Evolutionary conservation across 1,140 invertebrate species (phyloP), one percentile per base, ranked within the genome.

Genomic region (Pomacea maculata): DNA sequence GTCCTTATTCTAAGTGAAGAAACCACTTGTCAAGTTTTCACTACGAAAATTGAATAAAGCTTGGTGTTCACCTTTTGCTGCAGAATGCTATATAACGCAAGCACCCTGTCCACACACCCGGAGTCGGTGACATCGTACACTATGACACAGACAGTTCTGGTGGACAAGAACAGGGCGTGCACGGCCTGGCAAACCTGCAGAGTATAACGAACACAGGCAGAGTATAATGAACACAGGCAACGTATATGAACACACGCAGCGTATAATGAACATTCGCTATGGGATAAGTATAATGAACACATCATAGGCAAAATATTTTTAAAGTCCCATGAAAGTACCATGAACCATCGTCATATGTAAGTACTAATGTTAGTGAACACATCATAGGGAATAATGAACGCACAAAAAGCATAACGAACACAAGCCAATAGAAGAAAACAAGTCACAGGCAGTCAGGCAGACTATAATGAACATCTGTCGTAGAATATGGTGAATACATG

Each of bases 121-220:
- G n/a, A 54, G 19, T 72, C 68, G 25, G 25, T 73, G 71, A 71
- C 71, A 68, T 79, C 71, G 73, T 61, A 79, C 17, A 73, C 70
- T 19, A 79, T 73, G 68, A 79, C 70, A 29, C 78, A 79, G 9
- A 79, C 14, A 17, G 78, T 73, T 19, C 52, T 52, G 19, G 78
- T 11, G 57, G 78, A 61, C 12, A 79, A 54, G 29, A 71, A 79
- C 3, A 79, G n/a, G 17, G 65, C 68, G 61, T 79, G 71, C 21
- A 79, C 70, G 0, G 68, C 25, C 21, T 79, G 68, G 21, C 55
- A 72, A 29, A 61, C 57, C 78, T 73, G 25, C 15, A 6, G 65
- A 34, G 34, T 29, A 29, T 8, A 61, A 78, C 8, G 29, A 19
- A 67, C 7, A 76, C 10, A 76, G 10, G 34, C 12, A n/a, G 29